Percentiles rank a stretch among this genome's conserved stretches.
Conservation (phyloP, 2,113 vertebrate species). For the Dermatemys mawii region DNA sequence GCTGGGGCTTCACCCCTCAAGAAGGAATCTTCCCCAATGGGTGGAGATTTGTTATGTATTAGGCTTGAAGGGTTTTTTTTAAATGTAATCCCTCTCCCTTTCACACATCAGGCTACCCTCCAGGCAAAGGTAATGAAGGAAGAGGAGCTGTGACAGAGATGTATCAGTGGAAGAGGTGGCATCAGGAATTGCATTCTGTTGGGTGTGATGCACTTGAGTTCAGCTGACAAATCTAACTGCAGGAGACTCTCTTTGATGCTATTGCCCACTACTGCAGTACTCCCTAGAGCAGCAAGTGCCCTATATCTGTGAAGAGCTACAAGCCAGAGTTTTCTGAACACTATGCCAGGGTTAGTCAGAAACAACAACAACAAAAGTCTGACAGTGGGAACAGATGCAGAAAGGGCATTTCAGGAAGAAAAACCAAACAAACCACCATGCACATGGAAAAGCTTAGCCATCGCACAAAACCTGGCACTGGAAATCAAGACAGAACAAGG, state of each 20-base stretch:
- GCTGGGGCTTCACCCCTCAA: background rate
- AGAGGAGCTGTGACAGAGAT: background rate
- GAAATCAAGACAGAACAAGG: background rate
- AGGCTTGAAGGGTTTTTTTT: background rate
- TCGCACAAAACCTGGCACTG: background rate
- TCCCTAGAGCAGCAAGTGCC: conserved; percentile 58
- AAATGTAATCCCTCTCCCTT: fast-evolving
- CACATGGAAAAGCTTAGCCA: background rate
- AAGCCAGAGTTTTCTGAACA: conserved; percentile 7
- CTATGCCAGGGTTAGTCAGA: conserved; percentile 42
- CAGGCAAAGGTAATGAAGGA: background rate
- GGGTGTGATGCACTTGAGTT: conserved; percentile 30
- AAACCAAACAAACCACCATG: fast-evolving
- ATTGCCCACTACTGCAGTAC: background rate
- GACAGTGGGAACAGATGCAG: conserved; percentile 2
- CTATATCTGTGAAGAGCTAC: conserved; percentile 36
- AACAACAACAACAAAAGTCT: background rate
- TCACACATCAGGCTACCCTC: fast-evolving
- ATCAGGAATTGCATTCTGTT: background rate
- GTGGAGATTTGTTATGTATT: background rate
- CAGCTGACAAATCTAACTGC: conserved; percentile 30
- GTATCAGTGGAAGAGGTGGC: background rate
- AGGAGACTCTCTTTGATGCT: conserved; percentile 27
- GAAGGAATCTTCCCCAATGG: background rate
- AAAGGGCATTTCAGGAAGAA: conserved; percentile 10